A percentile compares a stretch with the other conserved stretches of the same genome.
These are phyloP conservation scores for Heliconius charithonia DNA, from an alignment of 2,888 invertebrate genomes.

Conservation along the genomic window DNA sequence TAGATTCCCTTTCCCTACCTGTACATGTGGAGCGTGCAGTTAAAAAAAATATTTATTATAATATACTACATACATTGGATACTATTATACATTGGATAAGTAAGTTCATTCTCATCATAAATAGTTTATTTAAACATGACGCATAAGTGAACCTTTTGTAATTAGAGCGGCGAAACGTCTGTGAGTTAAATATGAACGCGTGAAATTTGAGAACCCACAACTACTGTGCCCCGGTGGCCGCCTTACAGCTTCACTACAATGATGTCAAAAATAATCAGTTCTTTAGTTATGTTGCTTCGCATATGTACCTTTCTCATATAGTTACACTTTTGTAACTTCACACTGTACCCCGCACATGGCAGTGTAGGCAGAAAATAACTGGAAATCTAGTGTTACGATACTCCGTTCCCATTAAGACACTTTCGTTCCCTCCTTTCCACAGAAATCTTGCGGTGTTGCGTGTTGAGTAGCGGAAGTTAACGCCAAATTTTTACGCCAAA, in stretches of 20 bases:
- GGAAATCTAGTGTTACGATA: background rate
- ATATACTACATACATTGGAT: background rate
- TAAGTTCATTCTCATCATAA: background rate
- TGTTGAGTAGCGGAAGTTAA: background rate
- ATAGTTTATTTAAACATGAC: background rate
- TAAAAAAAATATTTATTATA: background rate
- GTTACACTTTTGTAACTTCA: background rate
- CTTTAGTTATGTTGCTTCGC: background rate
- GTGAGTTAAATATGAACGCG: background rate
- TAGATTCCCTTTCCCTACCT: background rate
- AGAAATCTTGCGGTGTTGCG: too few relatives aligned
- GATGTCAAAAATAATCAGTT: background rate
- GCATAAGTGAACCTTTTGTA: background rate
- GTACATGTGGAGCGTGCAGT: background rate
- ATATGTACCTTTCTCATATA: too few relatives aligned
- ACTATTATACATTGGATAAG: too few relatives aligned
- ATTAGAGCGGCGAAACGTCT: background rate
- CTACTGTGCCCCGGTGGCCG: background rate
- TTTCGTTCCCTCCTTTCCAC: too few relatives aligned
- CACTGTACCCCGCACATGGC: background rate
- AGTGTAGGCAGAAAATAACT: background rate
- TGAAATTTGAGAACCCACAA: background rate
- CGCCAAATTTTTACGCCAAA: background rate
- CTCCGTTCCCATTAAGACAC: background rate
- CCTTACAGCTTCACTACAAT: background rate